Evolutionary conservation across 2,113 vertebrate genomes (phyloP).

Genomic region (Zeus faber): DNA sequence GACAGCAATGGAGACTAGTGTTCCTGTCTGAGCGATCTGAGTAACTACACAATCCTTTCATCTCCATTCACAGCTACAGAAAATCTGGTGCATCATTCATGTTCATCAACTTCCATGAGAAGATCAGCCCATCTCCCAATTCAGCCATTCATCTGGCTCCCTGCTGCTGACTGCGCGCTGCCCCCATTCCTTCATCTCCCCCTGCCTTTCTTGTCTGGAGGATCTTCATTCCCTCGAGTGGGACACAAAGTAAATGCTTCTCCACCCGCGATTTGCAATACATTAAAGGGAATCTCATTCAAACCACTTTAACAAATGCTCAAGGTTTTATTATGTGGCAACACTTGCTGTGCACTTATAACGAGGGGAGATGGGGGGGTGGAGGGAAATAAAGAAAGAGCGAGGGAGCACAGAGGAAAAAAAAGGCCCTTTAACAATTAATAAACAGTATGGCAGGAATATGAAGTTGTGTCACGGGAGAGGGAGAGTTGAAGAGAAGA

Average conservation of each 20-base stretch:
- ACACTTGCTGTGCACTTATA: conserved; percentile 34
- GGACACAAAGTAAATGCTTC: conserved; percentile 49
- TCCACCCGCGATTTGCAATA: conserved; percentile 25
- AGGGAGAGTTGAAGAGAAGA: neutral
- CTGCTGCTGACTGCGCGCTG: conserved; percentile 22
- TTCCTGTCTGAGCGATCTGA: conserved; percentile 56
- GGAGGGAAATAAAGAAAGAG: conserved; percentile 17
- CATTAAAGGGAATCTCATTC: conserved; percentile 39
- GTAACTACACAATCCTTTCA: conserved; percentile 64
- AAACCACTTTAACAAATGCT: no score
- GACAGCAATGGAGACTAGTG: conserved; percentile 48
- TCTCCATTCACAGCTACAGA: conserved; percentile 57
- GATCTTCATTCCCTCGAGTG: conserved; percentile 45
- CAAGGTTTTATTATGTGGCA: no score
- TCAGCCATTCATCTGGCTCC: conserved; percentile 42
- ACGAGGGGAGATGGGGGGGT: conserved; percentile 6
- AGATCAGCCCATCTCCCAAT: conserved; percentile 41
- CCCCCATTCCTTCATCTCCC: conserved; percentile 21
- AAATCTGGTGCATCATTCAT: conserved; percentile 63
- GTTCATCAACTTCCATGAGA: conserved; percentile 57
- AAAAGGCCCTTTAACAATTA: conserved; percentile 35
- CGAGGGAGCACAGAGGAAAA: conserved; percentile 8
- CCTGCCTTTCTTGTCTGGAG: conserved; percentile 35
- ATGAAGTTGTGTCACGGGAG: conserved; percentile 27
- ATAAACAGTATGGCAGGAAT: conserved; percentile 36